phyloP scores from a whole-genome alignment of 2,113 vertebrate genomes.

The Tinamus guttatus region DNA sequence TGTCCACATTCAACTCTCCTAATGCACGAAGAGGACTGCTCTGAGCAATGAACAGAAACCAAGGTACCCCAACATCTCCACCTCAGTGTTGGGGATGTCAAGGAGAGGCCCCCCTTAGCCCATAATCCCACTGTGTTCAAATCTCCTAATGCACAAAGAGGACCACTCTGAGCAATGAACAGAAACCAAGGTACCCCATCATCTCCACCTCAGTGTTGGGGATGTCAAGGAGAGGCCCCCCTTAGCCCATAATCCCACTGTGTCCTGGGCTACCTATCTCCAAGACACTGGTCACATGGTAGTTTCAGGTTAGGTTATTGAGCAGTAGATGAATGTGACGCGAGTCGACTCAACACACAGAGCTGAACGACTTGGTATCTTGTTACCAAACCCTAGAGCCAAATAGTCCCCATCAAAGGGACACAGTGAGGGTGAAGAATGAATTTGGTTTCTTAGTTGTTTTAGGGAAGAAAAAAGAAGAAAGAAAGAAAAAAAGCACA shows the following conservation, averaged over 20 bases:
- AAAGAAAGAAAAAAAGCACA: accelerated
- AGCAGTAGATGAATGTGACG: background rate
- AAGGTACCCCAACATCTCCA: background rate
- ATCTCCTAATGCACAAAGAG: background rate
- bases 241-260: background rate
- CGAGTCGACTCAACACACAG: background rate
- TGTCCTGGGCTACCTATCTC: too few species aligned
- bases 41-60: background rate
- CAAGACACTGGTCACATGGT: background rate
- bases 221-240: background rate
- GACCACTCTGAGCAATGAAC: background rate
- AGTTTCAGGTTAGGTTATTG: background rate
- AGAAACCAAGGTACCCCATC: background rate
- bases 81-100: background rate
- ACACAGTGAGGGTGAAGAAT: background rate
- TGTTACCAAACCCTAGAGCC: background rate
- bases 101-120: background rate
- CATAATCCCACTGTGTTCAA: background rate
- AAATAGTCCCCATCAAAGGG: background rate
- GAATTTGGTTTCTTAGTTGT: background rate
- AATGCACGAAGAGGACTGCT: background rate
- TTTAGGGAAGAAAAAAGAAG: background rate
- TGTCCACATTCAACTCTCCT: background rate
- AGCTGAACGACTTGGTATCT: background rate
- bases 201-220: background rate